These are phyloP conservation scores for Andricus curvator DNA, from an alignment of 2,888 invertebrate species.

Conservation along the genomic window DNA sequence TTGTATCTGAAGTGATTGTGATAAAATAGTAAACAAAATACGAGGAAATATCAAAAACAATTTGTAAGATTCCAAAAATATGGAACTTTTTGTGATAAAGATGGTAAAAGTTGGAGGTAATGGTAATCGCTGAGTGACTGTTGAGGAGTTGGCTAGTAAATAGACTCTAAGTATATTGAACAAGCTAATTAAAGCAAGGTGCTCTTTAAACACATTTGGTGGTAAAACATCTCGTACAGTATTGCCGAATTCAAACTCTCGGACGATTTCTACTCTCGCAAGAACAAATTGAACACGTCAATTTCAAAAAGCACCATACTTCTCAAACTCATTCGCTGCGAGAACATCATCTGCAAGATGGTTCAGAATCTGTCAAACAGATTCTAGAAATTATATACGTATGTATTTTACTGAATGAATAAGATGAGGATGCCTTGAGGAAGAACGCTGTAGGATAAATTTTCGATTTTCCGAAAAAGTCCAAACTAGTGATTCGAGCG, in stretches of 20 bases:
- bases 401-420: neutral
- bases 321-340: slow-evolving; percentile 26
- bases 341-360: slow-evolving; percentile 42
- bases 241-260: slow-evolving; percentile 33
- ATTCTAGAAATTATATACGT: neutral
- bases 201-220: slow-evolving; percentile 35
- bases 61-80: neutral
- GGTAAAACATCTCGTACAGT: slow-evolving; percentile 29
- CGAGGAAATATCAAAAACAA: too few relatives aligned
- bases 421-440: slow-evolving; percentile 1
- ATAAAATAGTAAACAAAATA: too few relatives aligned
- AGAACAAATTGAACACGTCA: slow-evolving; percentile 16
- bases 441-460: slow-evolving; percentile 4
- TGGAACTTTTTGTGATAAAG: neutral
- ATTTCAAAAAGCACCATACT: slow-evolving; percentile 40
- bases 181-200: slow-evolving; percentile 30
- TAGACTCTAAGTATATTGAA: slow-evolving; percentile 35
- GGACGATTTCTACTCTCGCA: slow-evolving; percentile 12
- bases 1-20: neutral
- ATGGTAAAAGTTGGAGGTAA: slow-evolving; percentile 15
- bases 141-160: slow-evolving; percentile 20
- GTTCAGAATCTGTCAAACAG: slow-evolving; percentile 43
- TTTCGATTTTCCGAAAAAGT: slow-evolving; percentile 13
- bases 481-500: slow-evolving; percentile 5
- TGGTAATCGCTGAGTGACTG: slow-evolving; percentile 17